A percentile compares a stretch with the other conserved stretches of the same genome.
These are phyloP conservation scores for Macropus fuliginosus DNA, from an alignment of 2,797 vertebrate species.

Conservation along the genomic window DNA sequence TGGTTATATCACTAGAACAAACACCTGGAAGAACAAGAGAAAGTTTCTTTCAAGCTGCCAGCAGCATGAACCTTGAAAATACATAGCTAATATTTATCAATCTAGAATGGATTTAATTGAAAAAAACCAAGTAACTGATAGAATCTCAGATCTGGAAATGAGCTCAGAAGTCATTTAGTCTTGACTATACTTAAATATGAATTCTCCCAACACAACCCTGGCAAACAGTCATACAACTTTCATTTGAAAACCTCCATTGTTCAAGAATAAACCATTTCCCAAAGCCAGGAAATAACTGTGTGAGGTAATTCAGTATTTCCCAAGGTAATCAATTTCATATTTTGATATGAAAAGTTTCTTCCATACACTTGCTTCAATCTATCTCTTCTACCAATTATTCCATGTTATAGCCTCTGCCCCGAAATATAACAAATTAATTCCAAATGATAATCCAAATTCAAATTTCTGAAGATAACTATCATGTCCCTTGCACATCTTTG, in stretches of 20 bases:
- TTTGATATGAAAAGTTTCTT: not conserved
- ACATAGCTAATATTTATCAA: not conserved
- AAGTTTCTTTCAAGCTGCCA: not conserved
- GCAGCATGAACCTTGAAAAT: not conserved
- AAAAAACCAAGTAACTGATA: not conserved
- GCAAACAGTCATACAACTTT: not conserved
- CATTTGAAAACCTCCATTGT: not conserved
- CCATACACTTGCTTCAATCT: not conserved
- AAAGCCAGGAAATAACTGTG: not conserved
- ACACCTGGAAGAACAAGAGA: not conserved
- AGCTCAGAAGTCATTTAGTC: not conserved
- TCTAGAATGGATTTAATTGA: not conserved
- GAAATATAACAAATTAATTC: not conserved
- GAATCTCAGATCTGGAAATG: not conserved
- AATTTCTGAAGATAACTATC: not conserved
- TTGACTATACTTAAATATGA: not conserved
- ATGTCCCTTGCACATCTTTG: not conserved
- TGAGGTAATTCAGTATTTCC: not conserved
- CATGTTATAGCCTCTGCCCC: not conserved
- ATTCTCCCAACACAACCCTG: not conserved
- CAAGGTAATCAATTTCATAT: not conserved
- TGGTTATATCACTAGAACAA: not conserved
- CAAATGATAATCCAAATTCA: not conserved
- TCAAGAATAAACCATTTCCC: not conserved
- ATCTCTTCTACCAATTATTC: not conserved